phyloP scores from a whole-genome alignment of 2,113 vertebrate species.

The Micronycteris hirsuta region DNA sequence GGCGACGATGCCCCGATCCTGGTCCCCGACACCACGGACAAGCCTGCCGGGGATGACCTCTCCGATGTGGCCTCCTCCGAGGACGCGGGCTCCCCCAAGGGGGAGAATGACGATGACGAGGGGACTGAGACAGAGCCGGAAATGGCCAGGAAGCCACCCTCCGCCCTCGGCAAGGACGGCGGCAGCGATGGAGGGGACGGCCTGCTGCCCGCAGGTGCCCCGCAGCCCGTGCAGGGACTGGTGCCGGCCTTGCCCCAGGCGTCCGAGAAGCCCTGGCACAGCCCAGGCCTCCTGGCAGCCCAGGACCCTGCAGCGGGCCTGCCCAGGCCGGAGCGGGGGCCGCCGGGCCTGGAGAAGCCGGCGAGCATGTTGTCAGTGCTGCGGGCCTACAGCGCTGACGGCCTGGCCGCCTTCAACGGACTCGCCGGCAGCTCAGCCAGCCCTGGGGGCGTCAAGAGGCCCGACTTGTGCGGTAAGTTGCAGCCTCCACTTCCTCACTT shows the following conservation, averaged over 20 bases:
- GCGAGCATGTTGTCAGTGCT: conserved; percentile 98
- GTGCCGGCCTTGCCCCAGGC: conserved; percentile 79
- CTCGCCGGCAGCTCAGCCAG: conserved; percentile 88
- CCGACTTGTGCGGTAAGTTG: conserved; percentile 97
- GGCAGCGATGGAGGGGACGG: conserved; percentile 77
- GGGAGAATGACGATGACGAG: conserved; percentile 89
- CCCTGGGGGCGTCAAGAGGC: conserved; percentile 94
- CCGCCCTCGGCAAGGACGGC: conserved; percentile 80
- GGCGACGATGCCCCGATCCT: conserved; percentile 84
- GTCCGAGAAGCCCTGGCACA: conserved; percentile 93
- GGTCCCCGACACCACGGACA: conserved; percentile 80
- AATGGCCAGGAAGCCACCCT: conserved; percentile 76
- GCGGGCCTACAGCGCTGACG: conserved; percentile 96
- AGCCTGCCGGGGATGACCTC: conserved; percentile 84
- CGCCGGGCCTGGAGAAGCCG: conserved; percentile 90
- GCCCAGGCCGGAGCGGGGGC: conserved; percentile 89
- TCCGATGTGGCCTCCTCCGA: conserved; percentile 90
- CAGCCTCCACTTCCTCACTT: conserved; percentile 80
- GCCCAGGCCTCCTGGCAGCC: conserved; percentile 87
- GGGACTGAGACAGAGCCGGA: conserved; percentile 83
- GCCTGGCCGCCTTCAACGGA: conserved; percentile 95
- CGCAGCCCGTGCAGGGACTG: conserved; percentile 80
- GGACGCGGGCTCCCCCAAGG: conserved; percentile 89
- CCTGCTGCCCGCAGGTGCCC: conserved; percentile 78
- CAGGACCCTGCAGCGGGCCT: conserved; percentile 86